Evolutionary conservation across 2,888 invertebrate species (phyloP).

Genomic region (Epirrhoe tristata): DNA sequence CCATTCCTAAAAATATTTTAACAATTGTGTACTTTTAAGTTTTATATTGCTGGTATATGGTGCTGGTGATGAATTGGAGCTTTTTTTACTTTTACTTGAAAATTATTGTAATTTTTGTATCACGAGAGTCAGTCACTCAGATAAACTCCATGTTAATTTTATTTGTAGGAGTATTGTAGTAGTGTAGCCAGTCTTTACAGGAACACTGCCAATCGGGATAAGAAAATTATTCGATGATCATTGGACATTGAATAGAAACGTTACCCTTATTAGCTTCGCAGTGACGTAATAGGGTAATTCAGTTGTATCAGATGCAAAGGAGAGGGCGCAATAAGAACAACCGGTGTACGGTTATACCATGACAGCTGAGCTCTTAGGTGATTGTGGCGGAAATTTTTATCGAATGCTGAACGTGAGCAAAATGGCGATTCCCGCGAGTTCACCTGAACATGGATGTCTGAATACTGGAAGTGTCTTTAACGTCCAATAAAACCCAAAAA

Average conservation of each 20-base stretch:
- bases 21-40: too few relatives aligned
- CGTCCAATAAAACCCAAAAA: not conserved
- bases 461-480: slow-evolving; percentile 28
- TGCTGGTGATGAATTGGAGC: too few relatives aligned
- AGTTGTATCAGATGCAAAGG: slow-evolving; percentile 43
- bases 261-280: slow-evolving; percentile 3
- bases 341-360: slow-evolving; percentile 83
- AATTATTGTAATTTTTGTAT: too few relatives aligned
- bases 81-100: too few relatives aligned
- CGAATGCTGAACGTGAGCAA: slow-evolving; percentile 84
- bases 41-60: too few relatives aligned
- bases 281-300: slow-evolving; percentile 19
- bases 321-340: slow-evolving; percentile 73
- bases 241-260: not conserved
- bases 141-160: too few relatives aligned
- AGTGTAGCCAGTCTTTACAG: too few relatives aligned
- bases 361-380: slow-evolving; percentile 86
- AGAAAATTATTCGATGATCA: not conserved
- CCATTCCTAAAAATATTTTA: too few relatives aligned
- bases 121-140: too few relatives aligned
- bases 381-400: slow-evolving; percentile 86
- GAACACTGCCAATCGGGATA: not conserved
- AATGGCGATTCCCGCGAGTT: slow-evolving; percentile 81
- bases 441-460: slow-evolving; percentile 67
- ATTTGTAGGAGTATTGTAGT: too few relatives aligned